A percentile compares a stretch with the other conserved stretches of the same genome.
Evolutionary conservation across 2,797 vertebrate genomes (phyloP).

Genomic region (Leucoraja ocellata): DNA sequence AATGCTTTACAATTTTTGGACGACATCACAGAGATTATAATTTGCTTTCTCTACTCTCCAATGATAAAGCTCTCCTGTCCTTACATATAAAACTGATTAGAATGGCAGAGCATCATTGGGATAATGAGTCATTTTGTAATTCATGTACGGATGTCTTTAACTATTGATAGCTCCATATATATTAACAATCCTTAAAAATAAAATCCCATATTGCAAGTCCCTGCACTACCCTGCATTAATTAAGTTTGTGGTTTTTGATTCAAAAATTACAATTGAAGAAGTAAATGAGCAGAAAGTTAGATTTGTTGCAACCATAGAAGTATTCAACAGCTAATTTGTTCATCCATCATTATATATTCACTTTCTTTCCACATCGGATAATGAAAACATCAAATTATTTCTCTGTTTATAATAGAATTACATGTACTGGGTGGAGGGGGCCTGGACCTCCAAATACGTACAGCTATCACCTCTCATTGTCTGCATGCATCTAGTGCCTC

Average conservation of each 20-base stretch:
- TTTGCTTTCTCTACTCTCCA: neutral
- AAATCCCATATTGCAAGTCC: neutral
- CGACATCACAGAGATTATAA: neutral
- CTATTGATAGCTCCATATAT: neutral
- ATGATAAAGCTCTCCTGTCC: neutral
- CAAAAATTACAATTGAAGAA: neutral
- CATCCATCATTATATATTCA: neutral
- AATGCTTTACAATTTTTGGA: neutral
- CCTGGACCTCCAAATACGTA: too few species aligned
- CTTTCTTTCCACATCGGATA: neutral
- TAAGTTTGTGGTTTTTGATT: neutral
- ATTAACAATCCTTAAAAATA: neutral
- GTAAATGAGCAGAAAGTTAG: neutral
- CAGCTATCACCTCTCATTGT: neutral
- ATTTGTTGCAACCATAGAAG: neutral
- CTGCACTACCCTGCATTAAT: neutral
- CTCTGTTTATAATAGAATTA: neutral
- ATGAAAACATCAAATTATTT: too few species aligned
- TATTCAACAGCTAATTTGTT: neutral
- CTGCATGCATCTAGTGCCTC: neutral
- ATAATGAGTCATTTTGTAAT: neutral
- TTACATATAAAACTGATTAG: neutral
- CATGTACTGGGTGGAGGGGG: too few species aligned
- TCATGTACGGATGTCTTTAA: neutral
- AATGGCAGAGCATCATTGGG: neutral